A percentile compares a stretch with the other conserved stretches of the same genome.
phyloP scores from a whole-genome alignment of 2,888 invertebrate species.

The Polyommatus iphigenia region DNA sequence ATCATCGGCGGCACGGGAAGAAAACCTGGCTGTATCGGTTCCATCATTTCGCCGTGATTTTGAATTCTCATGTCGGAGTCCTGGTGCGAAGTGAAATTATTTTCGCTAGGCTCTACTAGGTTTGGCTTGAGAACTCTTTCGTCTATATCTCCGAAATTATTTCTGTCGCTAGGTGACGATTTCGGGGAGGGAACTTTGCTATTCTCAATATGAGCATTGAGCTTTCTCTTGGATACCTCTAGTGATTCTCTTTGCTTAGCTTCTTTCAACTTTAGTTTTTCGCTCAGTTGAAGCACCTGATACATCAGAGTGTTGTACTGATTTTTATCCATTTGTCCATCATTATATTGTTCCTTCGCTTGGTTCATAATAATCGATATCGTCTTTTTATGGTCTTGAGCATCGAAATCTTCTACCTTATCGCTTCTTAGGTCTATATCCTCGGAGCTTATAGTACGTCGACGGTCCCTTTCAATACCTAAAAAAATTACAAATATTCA shows the following conservation, averaged over 20 bases:
- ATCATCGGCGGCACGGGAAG: slow-evolving; percentile 58
- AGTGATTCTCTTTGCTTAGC: slow-evolving; percentile 85
- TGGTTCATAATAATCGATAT: slow-evolving; percentile 89
- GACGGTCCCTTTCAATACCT: slow-evolving; percentile 75
- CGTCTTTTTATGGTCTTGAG: slow-evolving; percentile 82
- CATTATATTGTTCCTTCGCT: slow-evolving; percentile 88
- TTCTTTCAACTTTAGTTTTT: slow-evolving; percentile 87
- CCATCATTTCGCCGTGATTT: slow-evolving; percentile 48
- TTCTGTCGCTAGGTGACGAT: slow-evolving; percentile 59
- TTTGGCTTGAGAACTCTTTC: slow-evolving; percentile 67
- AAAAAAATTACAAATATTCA: slow-evolving; percentile 36
- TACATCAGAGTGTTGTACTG: slow-evolving; percentile 88
- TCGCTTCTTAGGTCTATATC: slow-evolving; percentile 78
- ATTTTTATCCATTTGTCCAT: slow-evolving; percentile 86
- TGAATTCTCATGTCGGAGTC: slow-evolving; percentile 70
- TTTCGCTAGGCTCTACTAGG: slow-evolving; percentile 58
- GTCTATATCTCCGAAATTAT: slow-evolving; percentile 75
- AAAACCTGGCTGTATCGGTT: slow-evolving; percentile 47
- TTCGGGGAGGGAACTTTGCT: slow-evolving; percentile 71
- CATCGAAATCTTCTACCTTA: slow-evolving; percentile 73
- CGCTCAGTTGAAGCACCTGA: slow-evolving; percentile 88
- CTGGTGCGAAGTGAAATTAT: slow-evolving; percentile 54
- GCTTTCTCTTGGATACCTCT: slow-evolving; percentile 75
- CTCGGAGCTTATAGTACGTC: slow-evolving; percentile 73
- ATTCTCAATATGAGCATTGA: slow-evolving; percentile 65